Evolutionary conservation across 2,888 invertebrate species (phyloP), one percentile per base, ranked within the genome.

Genomic region (Microdon myrmicae): DNA sequence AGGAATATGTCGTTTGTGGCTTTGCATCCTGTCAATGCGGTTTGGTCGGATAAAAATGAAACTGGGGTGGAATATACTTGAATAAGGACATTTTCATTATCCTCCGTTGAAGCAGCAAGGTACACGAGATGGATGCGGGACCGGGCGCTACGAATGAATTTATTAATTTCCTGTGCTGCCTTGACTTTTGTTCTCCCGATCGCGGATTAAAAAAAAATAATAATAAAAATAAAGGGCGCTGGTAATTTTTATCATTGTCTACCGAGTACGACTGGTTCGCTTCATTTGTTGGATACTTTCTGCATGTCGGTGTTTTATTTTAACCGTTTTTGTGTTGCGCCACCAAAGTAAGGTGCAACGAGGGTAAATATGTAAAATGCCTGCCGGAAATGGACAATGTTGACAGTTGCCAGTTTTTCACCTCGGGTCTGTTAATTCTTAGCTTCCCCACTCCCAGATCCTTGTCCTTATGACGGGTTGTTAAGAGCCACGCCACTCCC

Each of bases 21-120:
- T 58, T 64, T 58, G 58, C 58, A 58, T 47, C 45, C 47, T 64
- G 58, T 58, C 61, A 56, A 56, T 56, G 61, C 39, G 45, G 44
- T 49, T 19, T 35, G 25, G 44, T 55, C 17, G 44, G 34, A 38
- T 26, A 61, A 48, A 55, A 58, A 51, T 45, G 44, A 51, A 64
- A 64, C 54, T 43, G 20, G 64, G 64, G 58, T 51, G 41, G 38
- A 51, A 39, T 31, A n/a, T 6, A 23, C 38, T 49, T 23, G 39
- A 49, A 56, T 41, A 64, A 64, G 58, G 51, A 58, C 38, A 29
- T 64, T 58, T 64, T 64, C 58, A 53, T 64, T 56, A 64, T 56
- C 44, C 22, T 37, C 6, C 16, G 8, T 17, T 8, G n/a, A 39
- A 14, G 10, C 9, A 14, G 29, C 8, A 34, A 13, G 8, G 12